Conservation (phyloP, 2,888 invertebrate genomes). For the Drosophila atripex region DNA sequence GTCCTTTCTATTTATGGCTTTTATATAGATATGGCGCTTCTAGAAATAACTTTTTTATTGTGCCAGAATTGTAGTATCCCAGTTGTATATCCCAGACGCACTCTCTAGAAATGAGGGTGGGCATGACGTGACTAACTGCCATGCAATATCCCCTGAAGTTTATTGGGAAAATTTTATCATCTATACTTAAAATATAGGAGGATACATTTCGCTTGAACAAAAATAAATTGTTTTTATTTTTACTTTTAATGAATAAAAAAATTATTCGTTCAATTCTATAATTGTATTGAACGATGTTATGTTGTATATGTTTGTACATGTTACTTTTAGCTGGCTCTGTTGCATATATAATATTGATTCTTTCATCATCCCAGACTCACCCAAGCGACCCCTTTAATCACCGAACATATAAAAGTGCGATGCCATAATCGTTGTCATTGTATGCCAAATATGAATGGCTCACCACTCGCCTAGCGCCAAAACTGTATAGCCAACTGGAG, state of each 20-base stretch:
- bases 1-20: constrained; percentile 25
- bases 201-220: not conserved
- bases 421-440: constrained; percentile 72
- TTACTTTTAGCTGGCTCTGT: constrained; percentile 9
- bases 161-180: constrained; percentile 24
- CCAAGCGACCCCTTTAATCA: constrained; percentile 51
- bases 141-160: constrained; percentile 12
- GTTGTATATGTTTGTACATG: not conserved
- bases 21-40: constrained; percentile 32
- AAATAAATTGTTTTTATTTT: not conserved
- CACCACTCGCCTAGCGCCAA: constrained; percentile 42
- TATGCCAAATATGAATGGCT: constrained; percentile 61
- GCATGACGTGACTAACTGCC: constrained; percentile 29
- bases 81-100: constrained; percentile 13
- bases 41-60: constrained; percentile 36
- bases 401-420: constrained; percentile 47
- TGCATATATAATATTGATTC: constrained; percentile 65
- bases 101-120: constrained; percentile 13
- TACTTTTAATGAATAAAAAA: no score
- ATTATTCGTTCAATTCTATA: constrained; percentile 2
- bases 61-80: constrained; percentile 18
- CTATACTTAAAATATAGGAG: not conserved
- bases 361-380: constrained; percentile 55
- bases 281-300: constrained; percentile 1
- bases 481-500: constrained; percentile 53